Percentiles rank a stretch among this genome's conserved stretches.
phyloP scores from a whole-genome alignment of 2,113 vertebrate genomes.

The Numida meleagris region DNA sequence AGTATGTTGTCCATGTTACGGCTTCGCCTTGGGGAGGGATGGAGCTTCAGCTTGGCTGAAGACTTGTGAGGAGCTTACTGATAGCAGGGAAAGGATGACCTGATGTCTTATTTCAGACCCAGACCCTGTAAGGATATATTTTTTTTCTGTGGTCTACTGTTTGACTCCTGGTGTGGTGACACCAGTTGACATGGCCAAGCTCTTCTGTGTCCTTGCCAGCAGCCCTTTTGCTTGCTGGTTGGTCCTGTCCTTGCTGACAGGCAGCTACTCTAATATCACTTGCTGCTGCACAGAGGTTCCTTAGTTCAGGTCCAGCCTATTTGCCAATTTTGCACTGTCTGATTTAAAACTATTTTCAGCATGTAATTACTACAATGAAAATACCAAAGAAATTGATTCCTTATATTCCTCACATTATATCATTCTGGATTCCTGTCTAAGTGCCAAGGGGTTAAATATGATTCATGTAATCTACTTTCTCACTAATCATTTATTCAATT shows the following conservation, averaged over 20 bases:
- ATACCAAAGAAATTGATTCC: conserved; percentile 54
- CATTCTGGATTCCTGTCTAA: conserved; percentile 33
- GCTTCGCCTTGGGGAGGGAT: not conserved
- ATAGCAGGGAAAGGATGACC: not conserved
- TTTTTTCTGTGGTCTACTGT: not conserved
- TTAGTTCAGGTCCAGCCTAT: not conserved
- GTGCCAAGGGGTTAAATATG: conserved; percentile 58
- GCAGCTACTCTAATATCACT: not conserved
- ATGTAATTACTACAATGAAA: conserved; percentile 55
- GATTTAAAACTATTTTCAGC: conserved; percentile 57
- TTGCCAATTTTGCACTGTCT: conserved; percentile 25
- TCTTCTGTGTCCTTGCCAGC: not conserved
- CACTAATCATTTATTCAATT: conserved; percentile 69
- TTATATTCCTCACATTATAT: conserved; percentile 25
- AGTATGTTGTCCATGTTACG: not conserved
- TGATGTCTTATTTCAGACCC: not conserved
- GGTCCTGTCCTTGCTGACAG: not conserved
- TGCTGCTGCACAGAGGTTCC: not conserved
- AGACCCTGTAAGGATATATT: not conserved
- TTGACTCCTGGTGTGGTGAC: not conserved
- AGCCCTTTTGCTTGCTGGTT: not conserved
- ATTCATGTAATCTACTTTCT: conserved; percentile 61
- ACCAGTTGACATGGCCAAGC: not conserved
- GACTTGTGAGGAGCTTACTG: not conserved
- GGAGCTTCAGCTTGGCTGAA: not conserved